Percentiles rank a stretch among this genome's conserved stretches.
Evolutionary conservation across 2,888 invertebrate species (phyloP).

Genomic region (Acanthoscelides obtectus): DNA sequence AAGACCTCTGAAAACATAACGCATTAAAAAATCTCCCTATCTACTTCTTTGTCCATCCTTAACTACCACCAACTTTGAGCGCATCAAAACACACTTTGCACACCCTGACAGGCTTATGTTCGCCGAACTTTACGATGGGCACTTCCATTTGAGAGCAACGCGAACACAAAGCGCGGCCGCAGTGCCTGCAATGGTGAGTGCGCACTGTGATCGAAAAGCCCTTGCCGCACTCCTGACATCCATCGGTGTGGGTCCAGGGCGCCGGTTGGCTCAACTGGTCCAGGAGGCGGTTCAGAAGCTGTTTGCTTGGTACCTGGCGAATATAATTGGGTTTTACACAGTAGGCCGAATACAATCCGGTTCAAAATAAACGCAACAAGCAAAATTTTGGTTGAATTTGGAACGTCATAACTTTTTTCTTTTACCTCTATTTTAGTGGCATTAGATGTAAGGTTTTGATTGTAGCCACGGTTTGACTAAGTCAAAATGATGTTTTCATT

Average conservation of each 20-base stretch:
- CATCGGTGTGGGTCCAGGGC: conserved; percentile 88
- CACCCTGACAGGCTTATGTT: conserved; percentile 88
- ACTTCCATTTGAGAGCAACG: conserved; percentile 92
- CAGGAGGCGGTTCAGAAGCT: conserved; percentile 65
- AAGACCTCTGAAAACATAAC: no score
- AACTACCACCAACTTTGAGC: conserved; percentile 47
- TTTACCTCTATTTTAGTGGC: no score
- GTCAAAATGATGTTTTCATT: no score
- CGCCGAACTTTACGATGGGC: conserved; percentile 90
- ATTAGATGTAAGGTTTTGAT: no score
- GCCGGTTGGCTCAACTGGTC: conserved; percentile 87
- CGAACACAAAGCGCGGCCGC: conserved; percentile 87
- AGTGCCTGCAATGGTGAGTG: conserved; percentile 96
- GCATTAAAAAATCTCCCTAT: background rate
- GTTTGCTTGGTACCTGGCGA: conserved; percentile 70
- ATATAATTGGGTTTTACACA: no score
- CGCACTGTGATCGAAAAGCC: conserved; percentile 91
- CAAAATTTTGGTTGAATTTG: no score
- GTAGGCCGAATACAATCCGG: no score
- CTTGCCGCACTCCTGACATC: conserved; percentile 88
- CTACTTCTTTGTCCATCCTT: conserved; percentile 1
- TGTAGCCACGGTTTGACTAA: no score
- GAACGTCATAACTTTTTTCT: no score
- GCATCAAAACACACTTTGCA: conserved; percentile 93
- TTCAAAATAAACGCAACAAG: no score